Base-by-base conservation (phyloP, 1,140 invertebrate species). In the Hyles euphorbiae region DNA sequence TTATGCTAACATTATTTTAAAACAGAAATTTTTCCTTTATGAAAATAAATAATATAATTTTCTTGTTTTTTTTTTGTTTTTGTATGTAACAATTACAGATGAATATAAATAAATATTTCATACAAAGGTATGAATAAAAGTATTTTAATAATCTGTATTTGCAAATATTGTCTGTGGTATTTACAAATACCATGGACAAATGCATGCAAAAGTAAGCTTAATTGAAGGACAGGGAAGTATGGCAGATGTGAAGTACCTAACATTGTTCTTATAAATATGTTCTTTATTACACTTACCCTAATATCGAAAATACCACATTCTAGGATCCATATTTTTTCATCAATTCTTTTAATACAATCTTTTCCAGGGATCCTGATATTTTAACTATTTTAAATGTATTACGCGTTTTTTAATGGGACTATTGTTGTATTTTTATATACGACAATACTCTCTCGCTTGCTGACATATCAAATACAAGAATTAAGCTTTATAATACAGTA, bases 171-270 rank as follows among this genome's bases (percentile, higher is more conserved):
- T 65, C 65, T 74, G 53, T 72, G 66, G 61, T 59, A 56, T 58
- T 49, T 10, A n/a, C 53, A 7, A 8, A 53, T 66, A 69, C 49
- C 61, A 65, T 52, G 65, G 63, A 67, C 56, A 73, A 59, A 63
- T 83, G 83, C 82, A 87, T 85, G 84, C 74, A 61, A 61, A 56
- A 34, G 62, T 71, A 70, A 78, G 81, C 82, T 83, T 81, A 56
- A 70, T 60, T 67, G 74, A 81, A 82, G 79, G 79, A 78, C 81
- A 83, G 76, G 82, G 79, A 82, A 73, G 81, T 78, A 79, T 81
- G 78, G 66, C 63, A 74, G 73, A 71, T 68, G 63, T 61, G 56
- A 58, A 52, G 36, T n/a, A n/a, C 11, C 22, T 54, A 54, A 54
- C 12, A 9, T 48, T 22, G 46, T 48, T 44, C 44, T 44, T 44